Conservation (phyloP, 2,888 invertebrate genomes). For the Creontiades dilutus region DNA sequence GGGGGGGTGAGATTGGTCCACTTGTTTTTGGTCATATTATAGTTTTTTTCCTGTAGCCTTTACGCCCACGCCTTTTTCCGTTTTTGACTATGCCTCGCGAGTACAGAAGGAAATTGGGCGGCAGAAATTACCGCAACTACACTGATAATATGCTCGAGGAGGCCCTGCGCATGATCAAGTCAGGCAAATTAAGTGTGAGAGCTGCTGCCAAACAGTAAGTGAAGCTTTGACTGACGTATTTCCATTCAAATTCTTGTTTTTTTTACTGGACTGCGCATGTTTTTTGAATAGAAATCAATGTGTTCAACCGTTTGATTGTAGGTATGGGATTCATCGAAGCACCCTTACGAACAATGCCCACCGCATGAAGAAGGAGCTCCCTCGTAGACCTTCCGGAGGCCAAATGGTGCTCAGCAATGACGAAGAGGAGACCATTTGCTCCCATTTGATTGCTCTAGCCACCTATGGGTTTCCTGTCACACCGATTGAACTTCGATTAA, state of each 20-base stretch:
- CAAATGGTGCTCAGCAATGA: background rate
- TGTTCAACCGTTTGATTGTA: too few species aligned
- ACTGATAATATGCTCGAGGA: background rate
- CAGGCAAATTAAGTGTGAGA: background rate
- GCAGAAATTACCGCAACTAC: background rate
- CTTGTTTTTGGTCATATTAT: too few species aligned
- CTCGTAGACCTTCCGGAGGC: background rate
- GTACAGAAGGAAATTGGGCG: background rate
- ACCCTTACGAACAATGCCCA: background rate
- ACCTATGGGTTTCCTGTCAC: conserved; percentile 3
- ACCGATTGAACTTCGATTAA: background rate
- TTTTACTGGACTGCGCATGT: too few species aligned
- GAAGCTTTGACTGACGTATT: too few species aligned
- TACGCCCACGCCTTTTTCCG: too few species aligned
- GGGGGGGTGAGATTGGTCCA: too few species aligned
- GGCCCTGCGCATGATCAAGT: background rate
- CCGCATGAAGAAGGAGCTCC: background rate
- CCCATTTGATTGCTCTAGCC: background rate
- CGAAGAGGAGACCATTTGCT: background rate
- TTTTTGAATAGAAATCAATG: too few species aligned
- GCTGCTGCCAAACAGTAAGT: background rate
- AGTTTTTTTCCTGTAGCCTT: too few species aligned
- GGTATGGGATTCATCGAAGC: background rate
- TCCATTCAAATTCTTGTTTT: too few species aligned
- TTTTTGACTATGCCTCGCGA: too few species aligned